Evolutionary conservation across 2,888 invertebrate species (phyloP), one percentile per base, ranked within the genome.

Genomic region (Cremastinae sp.): DNA sequence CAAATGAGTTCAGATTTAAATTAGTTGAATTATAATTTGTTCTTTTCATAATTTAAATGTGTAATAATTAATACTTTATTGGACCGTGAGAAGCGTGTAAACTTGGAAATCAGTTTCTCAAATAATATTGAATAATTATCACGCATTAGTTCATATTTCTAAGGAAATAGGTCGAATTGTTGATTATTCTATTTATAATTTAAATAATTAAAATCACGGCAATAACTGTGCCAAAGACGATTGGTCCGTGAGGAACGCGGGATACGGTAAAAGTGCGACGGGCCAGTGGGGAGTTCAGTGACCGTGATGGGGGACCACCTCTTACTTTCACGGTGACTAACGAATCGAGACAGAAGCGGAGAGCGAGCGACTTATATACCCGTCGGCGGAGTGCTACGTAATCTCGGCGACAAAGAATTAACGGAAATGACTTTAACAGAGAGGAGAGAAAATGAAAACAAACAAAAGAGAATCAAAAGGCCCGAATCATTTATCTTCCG

Each of bases 271-370:
- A 82, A 80, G 80, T 77, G 80, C 28, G 65, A n/a, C 79, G 77
- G 82, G 79, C 78, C 81, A 59, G 70, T 53, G 81, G 73, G 5
- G 28, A 28, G 83, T 84, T 84, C 84, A 81, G 76, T 80, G 82
- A 83, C 83, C 84, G 80, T 85, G 81, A 82, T 82, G 78, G 78
- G 80, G 82, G 78, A 80, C 69, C 78, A 76, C 80, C 82, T 82
- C 80, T 84, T 84, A 84, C 84, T 85, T 85, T 83, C 83, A 81
- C 81, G 78, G 69, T 77, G 80, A 79, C 75, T 79, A 81, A 80
- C 80, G 80, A 77, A 74, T 78, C 79, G 79, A 79, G 75, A 74
- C 72, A 62, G 41, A 53, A 75, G 39, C 74, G 53, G 49, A 45
- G 35, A 53, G 56, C 49, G 62, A 43, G 37, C 55, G 62, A 68